These are phyloP conservation scores for Moxostoma hubbsi DNA, from an alignment of 2,797 vertebrate species.

Conservation along the genomic window DNA sequence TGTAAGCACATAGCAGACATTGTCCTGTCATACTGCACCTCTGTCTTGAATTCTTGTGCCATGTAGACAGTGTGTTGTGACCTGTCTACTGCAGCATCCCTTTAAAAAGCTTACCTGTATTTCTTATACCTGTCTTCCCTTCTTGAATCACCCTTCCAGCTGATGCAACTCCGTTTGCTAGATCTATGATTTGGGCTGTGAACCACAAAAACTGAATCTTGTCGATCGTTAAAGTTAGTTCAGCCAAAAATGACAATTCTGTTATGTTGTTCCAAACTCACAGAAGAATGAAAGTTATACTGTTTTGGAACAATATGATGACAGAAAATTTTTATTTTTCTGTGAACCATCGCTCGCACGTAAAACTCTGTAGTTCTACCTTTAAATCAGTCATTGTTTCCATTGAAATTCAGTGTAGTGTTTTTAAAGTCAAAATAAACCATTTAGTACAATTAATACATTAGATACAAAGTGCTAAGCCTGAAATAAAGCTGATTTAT, in stretches of 20 bases:
- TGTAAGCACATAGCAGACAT: conserved; percentile 36
- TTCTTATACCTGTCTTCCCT: neutral
- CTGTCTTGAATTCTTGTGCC: conserved; percentile 25
- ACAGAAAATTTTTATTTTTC: too few relatives aligned
- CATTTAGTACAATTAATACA: conserved; percentile 22
- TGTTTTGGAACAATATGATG: too few relatives aligned
- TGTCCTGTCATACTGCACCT: conserved; percentile 13
- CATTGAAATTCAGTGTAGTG: conserved; percentile 35
- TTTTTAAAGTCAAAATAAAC: conserved; percentile 50
- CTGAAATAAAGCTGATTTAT: conserved; percentile 48
- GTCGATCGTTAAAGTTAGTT: neutral
- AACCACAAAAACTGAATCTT: conserved; percentile 1
- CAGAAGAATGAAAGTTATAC: too few relatives aligned
- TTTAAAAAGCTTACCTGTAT: conserved; percentile 46
- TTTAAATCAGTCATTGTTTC: conserved; percentile 29
- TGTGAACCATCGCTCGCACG: too few relatives aligned
- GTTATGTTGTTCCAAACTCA: too few relatives aligned
- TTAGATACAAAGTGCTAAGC: conserved; percentile 27
- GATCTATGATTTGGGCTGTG: conserved; percentile 15
- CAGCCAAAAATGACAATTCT: neutral
- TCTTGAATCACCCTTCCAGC: neutral
- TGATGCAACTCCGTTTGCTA: conserved; percentile 5
- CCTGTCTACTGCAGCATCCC: conserved; percentile 15
- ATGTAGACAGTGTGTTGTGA: conserved; percentile 9
- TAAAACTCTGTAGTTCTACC: neutral